A percentile compares a stretch with the other conserved stretches of the same genome.
Conservation (phyloP, 2,888 invertebrate genomes). For the Parapristionchus giblindavisi region DNA sequence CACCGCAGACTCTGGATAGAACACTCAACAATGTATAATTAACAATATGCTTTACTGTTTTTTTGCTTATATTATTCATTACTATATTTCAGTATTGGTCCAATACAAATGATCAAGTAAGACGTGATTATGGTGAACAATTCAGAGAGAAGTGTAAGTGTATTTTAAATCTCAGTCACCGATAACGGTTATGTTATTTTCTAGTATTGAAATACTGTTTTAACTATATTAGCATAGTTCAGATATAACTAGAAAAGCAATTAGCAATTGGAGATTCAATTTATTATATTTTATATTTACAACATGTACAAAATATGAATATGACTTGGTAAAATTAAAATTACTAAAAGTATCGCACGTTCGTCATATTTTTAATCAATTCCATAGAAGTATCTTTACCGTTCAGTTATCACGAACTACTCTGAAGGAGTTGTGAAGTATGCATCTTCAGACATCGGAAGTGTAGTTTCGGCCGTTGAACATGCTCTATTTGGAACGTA, state of each 20-base stretch:
- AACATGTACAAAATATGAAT: too few relatives aligned
- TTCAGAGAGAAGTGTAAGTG: slow-evolving; percentile 1
- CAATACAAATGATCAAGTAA: neutral
- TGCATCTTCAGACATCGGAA: neutral
- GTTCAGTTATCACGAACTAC: slow-evolving; percentile 6
- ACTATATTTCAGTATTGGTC: slow-evolving; percentile 11
- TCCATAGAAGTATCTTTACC: too few relatives aligned
- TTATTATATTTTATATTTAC: too few relatives aligned
- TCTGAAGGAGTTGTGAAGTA: neutral
- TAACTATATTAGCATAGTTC: too few relatives aligned
- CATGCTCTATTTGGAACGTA: slow-evolving; percentile 22
- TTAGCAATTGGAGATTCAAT: too few relatives aligned
- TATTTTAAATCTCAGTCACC: neutral
- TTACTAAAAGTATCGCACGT: too few relatives aligned
- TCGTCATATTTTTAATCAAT: too few relatives aligned
- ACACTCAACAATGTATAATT: too few relatives aligned
- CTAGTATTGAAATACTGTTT: too few relatives aligned
- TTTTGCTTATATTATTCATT: neutral
- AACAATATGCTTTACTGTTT: neutral
- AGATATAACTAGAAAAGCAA: too few relatives aligned
- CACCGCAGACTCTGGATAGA: neutral
- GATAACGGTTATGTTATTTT: neutral
- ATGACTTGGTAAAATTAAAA: too few relatives aligned
- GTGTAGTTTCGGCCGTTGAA: neutral
- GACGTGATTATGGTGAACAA: neutral